Evolutionary conservation across 2,888 invertebrate species (phyloP).

Genomic region (Tipula lateralis): DNA sequence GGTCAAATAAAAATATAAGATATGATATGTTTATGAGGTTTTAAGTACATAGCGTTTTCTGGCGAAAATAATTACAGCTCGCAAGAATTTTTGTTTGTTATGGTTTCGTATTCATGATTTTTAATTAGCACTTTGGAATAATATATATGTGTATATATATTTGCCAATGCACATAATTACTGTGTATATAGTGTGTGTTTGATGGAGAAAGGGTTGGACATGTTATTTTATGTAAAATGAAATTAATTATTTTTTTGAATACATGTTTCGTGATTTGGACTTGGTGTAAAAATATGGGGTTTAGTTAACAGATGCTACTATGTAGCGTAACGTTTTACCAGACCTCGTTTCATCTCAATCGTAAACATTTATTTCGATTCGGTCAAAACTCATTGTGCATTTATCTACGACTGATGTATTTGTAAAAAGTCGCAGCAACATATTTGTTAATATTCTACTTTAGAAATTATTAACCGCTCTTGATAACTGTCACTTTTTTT

Average conservation of each 20-base stretch:
- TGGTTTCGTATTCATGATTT: not conserved
- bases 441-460: too few relatives aligned
- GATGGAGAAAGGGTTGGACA: not conserved
- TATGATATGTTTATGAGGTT: not conserved
- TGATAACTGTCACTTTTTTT: too few relatives aligned
- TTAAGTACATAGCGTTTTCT: not conserved
- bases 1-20: not conserved
- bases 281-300: too few relatives aligned
- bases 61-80: not conserved
- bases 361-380: too few relatives aligned
- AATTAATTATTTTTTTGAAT: not conserved
- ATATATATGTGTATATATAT: too few relatives aligned
- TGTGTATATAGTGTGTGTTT: not conserved
- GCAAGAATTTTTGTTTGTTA: not conserved
- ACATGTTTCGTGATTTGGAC: not conserved
- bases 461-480: too few relatives aligned
- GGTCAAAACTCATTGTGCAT: too few relatives aligned
- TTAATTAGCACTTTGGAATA: not conserved
- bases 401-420: too few relatives aligned
- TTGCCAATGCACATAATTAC: not conserved
- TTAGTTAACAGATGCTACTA: too few relatives aligned
- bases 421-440: too few relatives aligned
- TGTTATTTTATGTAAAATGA: not conserved
- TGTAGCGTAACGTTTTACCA: too few relatives aligned
- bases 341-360: too few relatives aligned